These are phyloP conservation scores for Actenoides hombroni DNA, from an alignment of 2,113 vertebrate genomes.

Conservation along the genomic window DNA sequence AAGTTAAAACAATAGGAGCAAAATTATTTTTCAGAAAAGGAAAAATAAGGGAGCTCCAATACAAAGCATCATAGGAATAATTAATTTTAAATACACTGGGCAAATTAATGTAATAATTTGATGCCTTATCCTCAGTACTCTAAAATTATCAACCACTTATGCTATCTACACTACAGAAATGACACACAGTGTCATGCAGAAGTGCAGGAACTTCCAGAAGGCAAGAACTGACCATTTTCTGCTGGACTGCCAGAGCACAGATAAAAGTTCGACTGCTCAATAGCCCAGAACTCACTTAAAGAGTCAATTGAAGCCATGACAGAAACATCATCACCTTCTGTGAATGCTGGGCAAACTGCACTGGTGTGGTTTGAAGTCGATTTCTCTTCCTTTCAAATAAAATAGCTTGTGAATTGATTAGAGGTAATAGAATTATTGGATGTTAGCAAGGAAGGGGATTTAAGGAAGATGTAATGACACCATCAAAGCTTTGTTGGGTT, in stretches of 20 bases:
- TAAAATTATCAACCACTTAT: neutral
- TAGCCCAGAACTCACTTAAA: conserved; percentile 8
- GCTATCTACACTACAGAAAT: neutral
- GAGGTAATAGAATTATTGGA: conserved; percentile 56
- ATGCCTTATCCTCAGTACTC: neutral
- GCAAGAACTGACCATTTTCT: neutral
- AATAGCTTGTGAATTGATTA: conserved; percentile 62
- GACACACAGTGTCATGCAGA: neutral
- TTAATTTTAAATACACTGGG: neutral
- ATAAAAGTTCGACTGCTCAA: neutral
- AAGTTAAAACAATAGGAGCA: neutral
- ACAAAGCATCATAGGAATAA: neutral
- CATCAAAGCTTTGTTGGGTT: conserved; percentile 73
- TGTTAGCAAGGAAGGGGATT: conserved; percentile 63
- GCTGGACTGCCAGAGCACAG: neutral
- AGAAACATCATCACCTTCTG: neutral
- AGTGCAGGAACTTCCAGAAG: neutral
- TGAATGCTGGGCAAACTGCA: neutral
- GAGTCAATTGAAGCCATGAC: conserved; percentile 27
- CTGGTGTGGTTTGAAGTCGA: neutral
- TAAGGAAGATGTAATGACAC: conserved; percentile 64
- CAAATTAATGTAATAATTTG: neutral
- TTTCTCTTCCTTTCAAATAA: conserved; percentile 50
- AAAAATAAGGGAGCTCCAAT: neutral
- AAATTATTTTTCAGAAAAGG: neutral